Evolutionary conservation across 35 echinoderm and acorn worm species (phyloP).

Genomic region (Lytechinus pictus): DNA sequence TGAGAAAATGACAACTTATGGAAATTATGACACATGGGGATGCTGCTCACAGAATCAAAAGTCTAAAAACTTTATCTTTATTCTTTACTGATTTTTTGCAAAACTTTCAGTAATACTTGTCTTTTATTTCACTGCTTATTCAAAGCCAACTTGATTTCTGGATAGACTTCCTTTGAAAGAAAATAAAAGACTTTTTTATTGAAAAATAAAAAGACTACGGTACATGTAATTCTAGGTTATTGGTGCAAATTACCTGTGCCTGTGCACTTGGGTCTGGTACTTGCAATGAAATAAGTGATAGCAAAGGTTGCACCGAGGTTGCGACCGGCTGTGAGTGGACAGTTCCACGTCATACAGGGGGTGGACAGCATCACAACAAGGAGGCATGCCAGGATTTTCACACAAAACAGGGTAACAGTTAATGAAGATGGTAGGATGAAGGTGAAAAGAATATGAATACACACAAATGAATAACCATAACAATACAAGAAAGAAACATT

Average conservation of each 20-base stretch:
- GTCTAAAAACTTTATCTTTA: too few relatives aligned
- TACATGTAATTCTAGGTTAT: not conserved
- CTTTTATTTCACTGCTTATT: too few relatives aligned
- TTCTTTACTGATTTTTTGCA: too few relatives aligned
- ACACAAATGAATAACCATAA: not conserved
- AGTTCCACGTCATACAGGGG: not conserved
- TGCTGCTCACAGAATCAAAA: too few relatives aligned
- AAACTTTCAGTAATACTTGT: too few relatives aligned
- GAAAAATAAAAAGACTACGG: too few relatives aligned
- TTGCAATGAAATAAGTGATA: constrained; percentile 25
- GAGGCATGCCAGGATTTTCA: constrained; percentile 7
- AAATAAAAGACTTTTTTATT: too few relatives aligned
- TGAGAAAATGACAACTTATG: too few relatives aligned
- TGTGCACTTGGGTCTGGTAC: not conserved
- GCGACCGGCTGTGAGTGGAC: not conserved
- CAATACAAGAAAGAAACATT: not conserved
- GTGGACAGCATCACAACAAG: not conserved
- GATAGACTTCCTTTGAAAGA: too few relatives aligned
- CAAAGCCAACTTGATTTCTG: too few relatives aligned
- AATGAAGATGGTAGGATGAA: not conserved
- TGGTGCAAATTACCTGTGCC: constrained; percentile 5
- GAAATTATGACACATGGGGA: too few relatives aligned
- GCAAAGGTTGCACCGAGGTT: constrained; percentile 23
- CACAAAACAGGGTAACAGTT: not conserved
- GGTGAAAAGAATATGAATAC: not conserved